phyloP scores from a whole-genome alignment of 2,797 vertebrate genomes.

The Danionella dracula region DNA sequence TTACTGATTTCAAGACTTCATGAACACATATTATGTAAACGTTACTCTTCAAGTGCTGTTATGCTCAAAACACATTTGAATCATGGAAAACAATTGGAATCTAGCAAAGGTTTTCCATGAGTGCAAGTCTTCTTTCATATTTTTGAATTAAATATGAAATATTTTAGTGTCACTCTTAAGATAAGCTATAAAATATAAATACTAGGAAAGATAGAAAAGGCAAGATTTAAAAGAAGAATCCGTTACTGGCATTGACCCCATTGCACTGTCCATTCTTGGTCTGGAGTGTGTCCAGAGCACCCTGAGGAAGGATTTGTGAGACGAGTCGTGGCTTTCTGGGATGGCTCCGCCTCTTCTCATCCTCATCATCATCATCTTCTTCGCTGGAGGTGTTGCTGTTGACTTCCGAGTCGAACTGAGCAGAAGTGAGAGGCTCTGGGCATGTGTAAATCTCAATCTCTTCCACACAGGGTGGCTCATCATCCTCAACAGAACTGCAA shows the following conservation, averaged over 20 bases:
- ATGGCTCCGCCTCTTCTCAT: neutral
- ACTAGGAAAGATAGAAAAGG: neutral
- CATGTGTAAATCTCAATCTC: conserved; percentile 76
- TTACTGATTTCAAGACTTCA: neutral
- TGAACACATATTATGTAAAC: conserved; percentile 10
- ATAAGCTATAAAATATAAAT: conserved; percentile 10
- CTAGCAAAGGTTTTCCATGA: conserved; percentile 1
- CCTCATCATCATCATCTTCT: conserved; percentile 48
- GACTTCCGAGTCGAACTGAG: conserved; percentile 60
- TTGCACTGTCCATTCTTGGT: conserved; percentile 37
- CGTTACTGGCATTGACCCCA: conserved; percentile 19
- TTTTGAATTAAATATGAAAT: neutral
- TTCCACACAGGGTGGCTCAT: conserved; percentile 81
- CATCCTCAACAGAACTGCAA: conserved; percentile 71
- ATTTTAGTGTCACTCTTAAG: neutral
- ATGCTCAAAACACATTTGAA: neutral
- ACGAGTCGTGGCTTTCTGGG: conserved; percentile 31
- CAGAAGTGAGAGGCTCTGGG: conserved; percentile 51
- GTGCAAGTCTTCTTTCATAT: neutral
- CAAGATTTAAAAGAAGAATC: conserved; percentile 12
- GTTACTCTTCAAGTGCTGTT: conserved; percentile 10
- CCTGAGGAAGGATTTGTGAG: conserved; percentile 37
- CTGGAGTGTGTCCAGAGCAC: conserved; percentile 33
- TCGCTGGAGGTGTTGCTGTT: conserved; percentile 45
- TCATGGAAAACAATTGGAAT: neutral